Evolutionary conservation across 2,797 vertebrate genomes (phyloP), one percentile per base, ranked within the genome.

Genomic region (Sebastes minor): DNA sequence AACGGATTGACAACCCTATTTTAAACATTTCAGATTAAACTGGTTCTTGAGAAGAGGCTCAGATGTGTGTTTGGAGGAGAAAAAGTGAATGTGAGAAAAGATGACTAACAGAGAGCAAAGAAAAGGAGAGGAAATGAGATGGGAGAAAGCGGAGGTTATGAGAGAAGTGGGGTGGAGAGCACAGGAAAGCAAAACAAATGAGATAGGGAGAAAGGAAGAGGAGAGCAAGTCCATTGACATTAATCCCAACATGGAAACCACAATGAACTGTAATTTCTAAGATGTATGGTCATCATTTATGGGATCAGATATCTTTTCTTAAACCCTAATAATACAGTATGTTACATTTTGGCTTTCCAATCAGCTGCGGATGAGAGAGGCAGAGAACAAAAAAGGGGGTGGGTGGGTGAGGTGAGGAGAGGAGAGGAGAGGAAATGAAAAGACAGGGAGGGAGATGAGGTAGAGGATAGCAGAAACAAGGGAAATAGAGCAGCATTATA

Each of bases 371-470:
- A 59, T 53, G 82, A 86, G 70, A 75, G 68, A 71, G 8, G 71
- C 52, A 20, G 63, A 32, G 66, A 9, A 46, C 18, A 42, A 42
- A 69, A 59, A 22, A 49, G 59, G 71, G 22, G 59, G 55, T 32
- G 46, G 18, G 18, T 49, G 46, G 46, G 42, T 46, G 42, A 42
- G 38, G 42, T 18, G 82, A 87, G 84, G 91, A 91, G 42, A 87
- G 84, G 91, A 91, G 42, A 42, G 14, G 74, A 79, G 82, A 88
- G 84, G 91, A 91, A 91, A 92, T 91, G 87, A 90, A 90, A 85
- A 61, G 81, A 60, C 61, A 18, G 71, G 32, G 33, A 82, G 74
- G 56, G 67, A 85, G 89, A 90, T 82, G 76, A 83, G 70, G 71
- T 20, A 6, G 65, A 62, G 76, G 86, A 88, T 87, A 84, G 61